A percentile compares a stretch with the other conserved stretches of the same genome.
Conservation (phyloP, 2,113 vertebrate genomes). For the Cinclus cinclus region DNA sequence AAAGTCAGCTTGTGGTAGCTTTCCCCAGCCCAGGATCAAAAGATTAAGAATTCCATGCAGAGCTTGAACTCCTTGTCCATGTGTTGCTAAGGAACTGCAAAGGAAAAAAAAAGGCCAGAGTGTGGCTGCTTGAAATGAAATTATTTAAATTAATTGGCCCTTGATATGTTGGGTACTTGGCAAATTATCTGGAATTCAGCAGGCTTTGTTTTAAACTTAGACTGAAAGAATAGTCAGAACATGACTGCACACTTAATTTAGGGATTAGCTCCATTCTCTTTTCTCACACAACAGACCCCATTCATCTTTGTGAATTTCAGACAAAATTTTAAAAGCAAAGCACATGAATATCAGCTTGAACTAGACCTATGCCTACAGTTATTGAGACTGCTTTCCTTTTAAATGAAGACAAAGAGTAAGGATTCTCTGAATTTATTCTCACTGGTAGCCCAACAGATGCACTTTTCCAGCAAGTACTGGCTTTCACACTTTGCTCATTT, state of each 20-base stretch:
- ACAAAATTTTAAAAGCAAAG: neutral
- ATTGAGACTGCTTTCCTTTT: neutral
- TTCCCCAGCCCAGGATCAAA: neutral
- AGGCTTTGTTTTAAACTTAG: conserved; percentile 16
- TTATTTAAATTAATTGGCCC: conserved; percentile 42
- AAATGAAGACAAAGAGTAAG: neutral
- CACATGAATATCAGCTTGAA: neutral
- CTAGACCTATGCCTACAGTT: neutral
- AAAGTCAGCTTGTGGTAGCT: neutral
- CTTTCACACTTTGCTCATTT: neutral
- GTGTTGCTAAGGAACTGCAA: conserved; percentile 55
- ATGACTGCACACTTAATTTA: neutral
- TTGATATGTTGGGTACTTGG: conserved; percentile 18
- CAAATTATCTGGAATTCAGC: conserved; percentile 11
- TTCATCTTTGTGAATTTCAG: neutral
- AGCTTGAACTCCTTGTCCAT: neutral
- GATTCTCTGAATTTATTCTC: neutral
- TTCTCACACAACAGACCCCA: neutral
- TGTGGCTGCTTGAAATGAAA: conserved; percentile 17
- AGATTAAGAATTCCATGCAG: neutral
- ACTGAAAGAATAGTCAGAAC: conserved; percentile 5
- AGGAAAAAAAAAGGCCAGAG: conserved; percentile 1
- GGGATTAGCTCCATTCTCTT: conserved; percentile 1
- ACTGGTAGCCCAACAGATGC: neutral
- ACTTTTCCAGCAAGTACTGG: neutral